Conservation (phyloP, 2,113 vertebrate species). For the Ginglymostoma cirratum region DNA sequence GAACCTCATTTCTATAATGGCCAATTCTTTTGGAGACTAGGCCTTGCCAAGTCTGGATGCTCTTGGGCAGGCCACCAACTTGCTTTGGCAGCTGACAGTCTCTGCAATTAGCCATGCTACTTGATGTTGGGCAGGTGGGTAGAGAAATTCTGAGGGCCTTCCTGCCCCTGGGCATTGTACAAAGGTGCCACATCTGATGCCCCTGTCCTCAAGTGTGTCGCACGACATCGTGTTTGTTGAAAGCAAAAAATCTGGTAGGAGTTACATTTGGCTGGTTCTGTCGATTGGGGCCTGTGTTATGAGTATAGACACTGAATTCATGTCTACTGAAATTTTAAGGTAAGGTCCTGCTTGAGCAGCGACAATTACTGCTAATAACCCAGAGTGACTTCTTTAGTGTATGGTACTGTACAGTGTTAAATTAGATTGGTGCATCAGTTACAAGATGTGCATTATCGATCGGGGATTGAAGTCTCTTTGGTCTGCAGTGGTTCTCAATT, state of each 20-base stretch:
- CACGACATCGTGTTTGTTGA: neutral
- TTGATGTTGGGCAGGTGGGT: neutral
- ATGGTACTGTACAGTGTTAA: constrained; percentile 28
- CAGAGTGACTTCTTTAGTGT: constrained; percentile 10
- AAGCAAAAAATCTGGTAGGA: neutral
- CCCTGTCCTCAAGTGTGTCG: neutral
- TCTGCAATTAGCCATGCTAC: neutral
- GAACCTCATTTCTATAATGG: neutral
- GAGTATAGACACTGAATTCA: constrained; percentile 24
- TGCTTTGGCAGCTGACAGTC: neutral
- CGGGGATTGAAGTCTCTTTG: neutral
- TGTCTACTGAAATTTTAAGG: constrained; percentile 21
- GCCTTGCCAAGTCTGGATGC: neutral
- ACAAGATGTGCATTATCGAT: neutral
- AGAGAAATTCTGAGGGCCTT: neutral
- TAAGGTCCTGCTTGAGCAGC: neutral
- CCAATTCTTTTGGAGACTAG: neutral
- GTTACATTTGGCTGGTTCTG: neutral
- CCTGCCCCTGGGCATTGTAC: neutral
- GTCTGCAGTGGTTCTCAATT: neutral
- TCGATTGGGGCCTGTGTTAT: neutral
- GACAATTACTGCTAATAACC: neutral
- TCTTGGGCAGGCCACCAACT: neutral
- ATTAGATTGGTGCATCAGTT: neutral
- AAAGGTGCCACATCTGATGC: neutral